phyloP scores from a whole-genome alignment of 2,797 vertebrate genomes.

The Avahi laniger region DNA sequence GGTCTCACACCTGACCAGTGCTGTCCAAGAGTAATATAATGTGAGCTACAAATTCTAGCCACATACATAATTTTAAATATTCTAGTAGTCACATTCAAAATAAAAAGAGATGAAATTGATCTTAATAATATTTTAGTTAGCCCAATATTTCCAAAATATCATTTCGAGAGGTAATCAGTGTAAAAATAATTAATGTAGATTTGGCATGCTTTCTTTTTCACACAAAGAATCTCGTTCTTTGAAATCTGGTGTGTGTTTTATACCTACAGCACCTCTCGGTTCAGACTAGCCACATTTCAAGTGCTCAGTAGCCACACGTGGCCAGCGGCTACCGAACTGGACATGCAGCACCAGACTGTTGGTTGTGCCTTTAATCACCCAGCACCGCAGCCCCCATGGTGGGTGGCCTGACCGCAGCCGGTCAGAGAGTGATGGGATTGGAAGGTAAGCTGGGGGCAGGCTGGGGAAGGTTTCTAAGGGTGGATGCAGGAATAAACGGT shows the following conservation, averaged over 20 bases:
- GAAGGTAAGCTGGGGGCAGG: background rate
- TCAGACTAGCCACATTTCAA: background rate
- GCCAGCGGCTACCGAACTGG: background rate
- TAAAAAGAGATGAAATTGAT: background rate
- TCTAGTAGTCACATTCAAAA: background rate
- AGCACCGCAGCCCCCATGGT: fast-evolving
- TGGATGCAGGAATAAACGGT: background rate
- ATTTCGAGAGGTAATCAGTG: conserved; percentile 1
- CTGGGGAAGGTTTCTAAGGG: background rate
- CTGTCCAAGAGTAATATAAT: background rate
- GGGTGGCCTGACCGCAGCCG: background rate
- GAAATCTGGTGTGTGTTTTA: background rate
- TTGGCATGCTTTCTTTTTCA: background rate
- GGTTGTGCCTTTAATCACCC: background rate
- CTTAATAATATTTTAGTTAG: conserved; percentile 7
- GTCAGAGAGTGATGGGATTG: background rate
- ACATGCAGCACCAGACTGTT: background rate
- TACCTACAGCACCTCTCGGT: background rate
- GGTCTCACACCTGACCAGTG: background rate
- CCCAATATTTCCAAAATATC: background rate
- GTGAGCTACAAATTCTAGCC: background rate
- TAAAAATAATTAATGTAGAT: background rate
- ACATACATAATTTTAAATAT: background rate
- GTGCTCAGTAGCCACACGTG: background rate
- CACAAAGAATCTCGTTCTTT: background rate